Evolutionary conservation across 2,888 invertebrate species (phyloP).

Genomic region (Andrena marginata): DNA sequence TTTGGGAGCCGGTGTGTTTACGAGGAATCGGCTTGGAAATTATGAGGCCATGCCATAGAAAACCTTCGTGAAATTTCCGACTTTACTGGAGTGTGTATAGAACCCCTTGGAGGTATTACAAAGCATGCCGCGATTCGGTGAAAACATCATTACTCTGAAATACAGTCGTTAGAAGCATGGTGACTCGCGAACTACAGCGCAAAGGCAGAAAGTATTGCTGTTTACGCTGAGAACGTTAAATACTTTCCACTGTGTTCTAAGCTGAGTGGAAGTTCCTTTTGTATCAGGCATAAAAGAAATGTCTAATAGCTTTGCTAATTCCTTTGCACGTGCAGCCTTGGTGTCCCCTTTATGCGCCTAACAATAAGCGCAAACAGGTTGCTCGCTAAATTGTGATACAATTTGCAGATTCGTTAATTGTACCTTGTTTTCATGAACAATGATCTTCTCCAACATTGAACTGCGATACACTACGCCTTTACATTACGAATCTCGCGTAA

Average conservation of each 20-base stretch:
- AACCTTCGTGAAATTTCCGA: conserved; percentile 24
- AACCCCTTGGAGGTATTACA: conserved; percentile 15
- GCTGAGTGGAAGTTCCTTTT: not conserved
- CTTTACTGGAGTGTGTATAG: conserved; percentile 13
- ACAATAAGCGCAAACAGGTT: not conserved
- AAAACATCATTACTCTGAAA: conserved; percentile 35
- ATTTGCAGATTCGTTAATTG: not conserved
- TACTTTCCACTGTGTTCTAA: conserved; percentile 16
- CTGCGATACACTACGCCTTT: too few relatives aligned
- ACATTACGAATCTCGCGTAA: too few relatives aligned
- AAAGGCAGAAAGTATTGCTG: conserved; percentile 1
- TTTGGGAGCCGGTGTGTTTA: conserved; percentile 20
- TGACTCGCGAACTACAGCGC: not conserved
- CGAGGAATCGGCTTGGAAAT: conserved; percentile 26
- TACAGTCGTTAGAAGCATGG: conserved; percentile 24
- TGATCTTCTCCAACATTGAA: not conserved
- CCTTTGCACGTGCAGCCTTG: not conserved
- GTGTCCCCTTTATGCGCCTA: not conserved
- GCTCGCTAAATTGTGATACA: not conserved
- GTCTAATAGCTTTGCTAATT: conserved; percentile 22
- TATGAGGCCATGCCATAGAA: not conserved
- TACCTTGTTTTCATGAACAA: not conserved
- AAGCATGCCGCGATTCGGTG: conserved; percentile 7
- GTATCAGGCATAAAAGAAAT: conserved; percentile 9
- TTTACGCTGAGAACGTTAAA: conserved; percentile 8